These are phyloP conservation scores for Hyles lineata DNA, from an alignment of 2,888 invertebrate species.

Conservation along the genomic window DNA sequence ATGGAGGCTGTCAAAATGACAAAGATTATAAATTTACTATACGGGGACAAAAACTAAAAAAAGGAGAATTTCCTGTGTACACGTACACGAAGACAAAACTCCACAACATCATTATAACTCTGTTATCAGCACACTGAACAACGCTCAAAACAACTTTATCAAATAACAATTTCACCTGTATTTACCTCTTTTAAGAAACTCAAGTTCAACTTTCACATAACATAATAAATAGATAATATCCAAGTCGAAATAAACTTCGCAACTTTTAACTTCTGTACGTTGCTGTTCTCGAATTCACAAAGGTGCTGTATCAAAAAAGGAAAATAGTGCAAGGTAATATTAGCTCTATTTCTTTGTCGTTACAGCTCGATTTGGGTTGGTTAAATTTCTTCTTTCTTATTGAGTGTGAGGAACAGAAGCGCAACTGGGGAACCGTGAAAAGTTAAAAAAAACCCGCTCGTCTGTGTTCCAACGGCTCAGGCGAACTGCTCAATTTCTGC, in stretches of 20 bases:
- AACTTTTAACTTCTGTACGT: slow-evolving; percentile 60
- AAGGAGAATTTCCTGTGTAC: not conserved
- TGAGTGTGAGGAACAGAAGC: slow-evolving; percentile 48
- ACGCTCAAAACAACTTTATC: not conserved
- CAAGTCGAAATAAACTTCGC: slow-evolving; percentile 59
- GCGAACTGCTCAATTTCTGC: slow-evolving; percentile 52
- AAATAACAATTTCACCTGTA: slow-evolving; percentile 30
- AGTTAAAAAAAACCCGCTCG: slow-evolving; percentile 52
- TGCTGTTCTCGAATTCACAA: slow-evolving; percentile 65
- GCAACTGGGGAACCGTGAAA: slow-evolving; percentile 52
- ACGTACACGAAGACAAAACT: not conserved
- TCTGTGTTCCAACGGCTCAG: slow-evolving; percentile 41
- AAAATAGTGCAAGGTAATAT: slow-evolving; percentile 30
- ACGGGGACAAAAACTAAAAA: not conserved
- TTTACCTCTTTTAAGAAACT: slow-evolving; percentile 42
- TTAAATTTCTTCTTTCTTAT: slow-evolving; percentile 36
- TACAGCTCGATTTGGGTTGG: slow-evolving; percentile 39
- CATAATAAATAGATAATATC: slow-evolving; percentile 61
- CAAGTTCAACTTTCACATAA: slow-evolving; percentile 52
- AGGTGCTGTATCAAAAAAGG: slow-evolving; percentile 55
- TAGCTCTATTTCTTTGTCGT: slow-evolving; percentile 6
- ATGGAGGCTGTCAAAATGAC: no score
- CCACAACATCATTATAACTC: not conserved
- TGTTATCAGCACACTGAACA: slow-evolving; percentile 5
- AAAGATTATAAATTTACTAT: no score